Percentiles rank a stretch among this genome's conserved stretches.
Conservation (phyloP, 2,113 vertebrate genomes). For the Ptychochromis oligacanthus region DNA sequence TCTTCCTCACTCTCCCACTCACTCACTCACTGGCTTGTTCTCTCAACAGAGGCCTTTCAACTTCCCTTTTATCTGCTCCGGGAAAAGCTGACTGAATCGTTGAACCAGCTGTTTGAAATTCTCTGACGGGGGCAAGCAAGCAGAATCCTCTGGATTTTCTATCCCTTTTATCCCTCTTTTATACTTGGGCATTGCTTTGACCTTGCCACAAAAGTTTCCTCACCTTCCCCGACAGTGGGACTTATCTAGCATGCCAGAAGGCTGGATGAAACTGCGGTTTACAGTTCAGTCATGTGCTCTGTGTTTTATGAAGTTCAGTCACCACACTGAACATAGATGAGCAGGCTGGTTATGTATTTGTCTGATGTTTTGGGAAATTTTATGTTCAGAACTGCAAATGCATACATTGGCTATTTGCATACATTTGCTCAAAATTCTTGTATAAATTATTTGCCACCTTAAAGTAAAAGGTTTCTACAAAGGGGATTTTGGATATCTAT, state of each 20-base stretch:
- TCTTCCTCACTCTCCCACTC: slow-evolving; percentile 5
- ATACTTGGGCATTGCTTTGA: slow-evolving; percentile 3
- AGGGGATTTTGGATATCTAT: neutral
- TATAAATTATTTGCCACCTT: neutral
- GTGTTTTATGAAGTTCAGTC: neutral
- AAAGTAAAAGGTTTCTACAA: neutral
- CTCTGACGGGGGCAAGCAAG: neutral
- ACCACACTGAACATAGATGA: neutral
- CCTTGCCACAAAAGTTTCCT: slow-evolving; percentile 33
- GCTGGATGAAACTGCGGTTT: neutral
- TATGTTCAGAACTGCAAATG: neutral
- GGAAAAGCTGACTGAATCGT: slow-evolving; percentile 26
- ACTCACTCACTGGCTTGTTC: slow-evolving; percentile 9
- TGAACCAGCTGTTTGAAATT: slow-evolving; percentile 49
- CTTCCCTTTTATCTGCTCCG: slow-evolving; percentile 39
- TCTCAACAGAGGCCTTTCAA: slow-evolving; percentile 9
- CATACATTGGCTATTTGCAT: neutral
- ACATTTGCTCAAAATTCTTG: neutral
- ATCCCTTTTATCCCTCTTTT: neutral
- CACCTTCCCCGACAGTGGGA: neutral
- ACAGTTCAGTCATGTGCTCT: neutral
- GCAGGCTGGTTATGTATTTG: neutral
- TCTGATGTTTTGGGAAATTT: neutral
- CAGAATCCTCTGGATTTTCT: slow-evolving; percentile 2
- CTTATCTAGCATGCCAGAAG: neutral